Evolutionary conservation across 1,140 invertebrate species (phyloP), one percentile per base, ranked within the genome.

Genomic region (Lordiphosa stackelbergi): DNA sequence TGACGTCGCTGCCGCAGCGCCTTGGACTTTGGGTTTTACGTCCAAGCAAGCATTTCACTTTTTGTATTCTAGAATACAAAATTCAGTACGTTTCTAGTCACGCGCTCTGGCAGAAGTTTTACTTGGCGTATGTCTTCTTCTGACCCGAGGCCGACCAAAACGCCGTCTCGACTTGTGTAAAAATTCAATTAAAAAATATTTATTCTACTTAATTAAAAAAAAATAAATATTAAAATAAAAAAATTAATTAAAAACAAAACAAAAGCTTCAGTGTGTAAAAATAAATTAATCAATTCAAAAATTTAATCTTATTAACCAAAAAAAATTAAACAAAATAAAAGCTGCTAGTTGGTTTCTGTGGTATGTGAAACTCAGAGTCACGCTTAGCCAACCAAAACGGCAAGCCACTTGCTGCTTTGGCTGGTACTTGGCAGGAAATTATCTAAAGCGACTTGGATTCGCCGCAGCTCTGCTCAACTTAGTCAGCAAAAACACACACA

Each of bases 61-160:
- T 81, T 75, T 71, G 63, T 65, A 69, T 65, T 57, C 65, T 73
- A 66, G 61, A 73, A 83, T 84, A 66, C 73, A 65, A 83, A 74
- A 79, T 84, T 85, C 77, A 85, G 83, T 85, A 75, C 77, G 83
- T 83, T 85, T 77, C 77, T 73, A 85, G 81, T 85, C 83, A 83
- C 81, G 69, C 83, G 77, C 77, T 77, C 75, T 83, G 77, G 71
- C 75, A 81, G 75, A 81, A 75, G 75, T 81, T 79, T 79, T 81
- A 58, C 77, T 71, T 75, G 57, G 74, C 77, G 57, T 81, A 68
- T 75, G 62, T 74, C 57, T 79, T 64, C 75, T 71, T 53, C 51
- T 61, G 55, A 71, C 48, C 40, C 63, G 59, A 66, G 64, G 66
- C 66, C 73, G 77, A 72, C 63, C 28, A 31, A 46, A 58, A 72